Percentiles rank a stretch among this genome's conserved stretches.
phyloP scores from a whole-genome alignment of 1,140 invertebrate genomes.

The Drosophila micromelanica region DNA sequence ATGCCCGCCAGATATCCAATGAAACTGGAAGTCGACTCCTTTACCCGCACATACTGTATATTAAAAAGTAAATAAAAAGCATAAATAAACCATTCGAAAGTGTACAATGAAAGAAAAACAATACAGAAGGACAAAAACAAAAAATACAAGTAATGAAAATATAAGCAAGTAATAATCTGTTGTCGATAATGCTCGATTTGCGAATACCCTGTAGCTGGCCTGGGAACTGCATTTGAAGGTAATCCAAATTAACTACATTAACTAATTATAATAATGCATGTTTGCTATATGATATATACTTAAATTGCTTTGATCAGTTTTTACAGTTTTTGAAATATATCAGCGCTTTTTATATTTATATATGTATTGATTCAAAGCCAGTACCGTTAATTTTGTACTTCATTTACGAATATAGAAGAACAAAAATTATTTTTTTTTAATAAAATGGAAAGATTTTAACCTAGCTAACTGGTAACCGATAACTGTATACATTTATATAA shows the following conservation, averaged over 20 bases:
- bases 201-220: conserved; percentile 2
- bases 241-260: not conserved
- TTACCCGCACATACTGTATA: conserved; percentile 35
- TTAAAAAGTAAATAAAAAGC: conserved; percentile 39
- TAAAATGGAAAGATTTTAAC: too few species aligned
- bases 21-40: conserved; percentile 15
- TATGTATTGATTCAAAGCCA: too few species aligned
- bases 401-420: too few species aligned
- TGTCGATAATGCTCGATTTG: not conserved
- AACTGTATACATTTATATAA: too few species aligned
- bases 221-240: not conserved
- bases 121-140: conserved; percentile 22
- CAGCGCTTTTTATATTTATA: too few species aligned
- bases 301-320: too few species aligned
- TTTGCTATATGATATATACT: too few species aligned
- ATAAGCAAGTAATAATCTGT: not conserved
- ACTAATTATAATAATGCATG: too few species aligned
- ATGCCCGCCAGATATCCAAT: conserved; percentile 30
- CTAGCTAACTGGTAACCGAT: too few species aligned
- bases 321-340: not conserved
- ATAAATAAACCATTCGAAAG: conserved; percentile 43
- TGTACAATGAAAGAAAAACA: conserved; percentile 41
- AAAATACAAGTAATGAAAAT: conserved; percentile 1
- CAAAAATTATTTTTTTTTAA: too few species aligned
- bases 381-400: too few species aligned